Conservation (phyloP, 1,140 invertebrate species). For the Lamellibrachia luymesi region DNA sequence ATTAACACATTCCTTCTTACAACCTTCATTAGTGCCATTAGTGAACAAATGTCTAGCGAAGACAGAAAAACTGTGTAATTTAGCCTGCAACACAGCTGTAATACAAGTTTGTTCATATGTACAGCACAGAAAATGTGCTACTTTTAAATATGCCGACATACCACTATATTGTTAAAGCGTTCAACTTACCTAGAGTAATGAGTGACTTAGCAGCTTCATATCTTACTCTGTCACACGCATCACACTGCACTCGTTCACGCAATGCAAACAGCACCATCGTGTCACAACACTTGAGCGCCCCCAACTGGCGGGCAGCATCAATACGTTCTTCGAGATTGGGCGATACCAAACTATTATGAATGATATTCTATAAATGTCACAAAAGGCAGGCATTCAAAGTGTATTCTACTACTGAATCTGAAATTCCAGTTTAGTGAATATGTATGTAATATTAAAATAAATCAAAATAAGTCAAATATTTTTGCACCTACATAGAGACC, state of each 20-base stretch:
- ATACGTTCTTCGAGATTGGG: conserved; percentile 42
- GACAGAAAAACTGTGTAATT: too few relatives aligned
- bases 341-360: conserved; percentile 46
- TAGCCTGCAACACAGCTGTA: too few relatives aligned
- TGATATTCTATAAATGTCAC: conserved; percentile 38
- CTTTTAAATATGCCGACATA: too few relatives aligned
- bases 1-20: too few relatives aligned
- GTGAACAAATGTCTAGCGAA: too few relatives aligned
- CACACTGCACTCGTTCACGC: conserved; percentile 41
- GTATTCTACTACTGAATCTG: neutral
- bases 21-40: too few relatives aligned
- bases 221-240: conserved; percentile 44
- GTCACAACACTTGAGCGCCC: conserved; percentile 45
- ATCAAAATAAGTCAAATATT: too few relatives aligned
- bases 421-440: neutral
- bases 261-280: conserved; percentile 51
- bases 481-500: too few relatives aligned
- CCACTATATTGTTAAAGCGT: neutral
- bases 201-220: conserved; percentile 54
- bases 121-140: too few relatives aligned
- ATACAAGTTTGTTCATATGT: too few relatives aligned
- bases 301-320: conserved; percentile 52
- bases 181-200: conserved; percentile 47
- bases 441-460: neutral
- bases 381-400: neutral